These are phyloP conservation scores for Cantharis lateralis DNA, from an alignment of 2,888 invertebrate species.

Conservation along the genomic window DNA sequence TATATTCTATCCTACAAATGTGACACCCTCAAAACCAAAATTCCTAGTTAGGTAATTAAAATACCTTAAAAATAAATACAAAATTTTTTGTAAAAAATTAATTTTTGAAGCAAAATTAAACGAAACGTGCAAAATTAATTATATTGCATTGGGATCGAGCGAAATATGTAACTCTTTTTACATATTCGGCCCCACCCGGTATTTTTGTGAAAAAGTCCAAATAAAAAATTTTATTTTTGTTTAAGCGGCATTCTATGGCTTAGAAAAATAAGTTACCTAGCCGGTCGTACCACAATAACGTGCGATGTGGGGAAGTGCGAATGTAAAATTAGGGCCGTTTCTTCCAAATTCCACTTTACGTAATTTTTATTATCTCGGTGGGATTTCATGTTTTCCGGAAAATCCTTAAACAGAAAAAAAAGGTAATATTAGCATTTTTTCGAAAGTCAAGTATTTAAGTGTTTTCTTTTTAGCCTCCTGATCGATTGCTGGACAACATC, in stretches of 20 bases:
- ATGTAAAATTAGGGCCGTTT: constrained; percentile 70
- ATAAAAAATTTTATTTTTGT: neutral
- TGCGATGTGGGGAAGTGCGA: constrained; percentile 73
- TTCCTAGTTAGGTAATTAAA: constrained; percentile 6
- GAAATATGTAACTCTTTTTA: neutral
- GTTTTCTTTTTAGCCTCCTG: no score
- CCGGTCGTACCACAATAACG: constrained; percentile 73
- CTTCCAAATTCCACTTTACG: constrained; percentile 80
- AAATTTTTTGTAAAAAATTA: neutral
- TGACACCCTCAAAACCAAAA: neutral
- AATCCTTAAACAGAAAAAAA: constrained; percentile 66
- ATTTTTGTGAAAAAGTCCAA: neutral
- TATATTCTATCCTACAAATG: constrained; percentile 72
- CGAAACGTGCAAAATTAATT: neutral
- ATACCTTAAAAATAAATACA: constrained; percentile 12
- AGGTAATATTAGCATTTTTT: no score
- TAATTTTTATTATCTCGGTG: constrained; percentile 74
- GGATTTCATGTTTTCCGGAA: constrained; percentile 77
- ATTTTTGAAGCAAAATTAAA: neutral
- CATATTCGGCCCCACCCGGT: neutral
- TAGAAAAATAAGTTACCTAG: constrained; percentile 56
- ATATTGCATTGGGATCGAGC: neutral
- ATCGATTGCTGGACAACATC: no score
- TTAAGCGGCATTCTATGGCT: neutral
- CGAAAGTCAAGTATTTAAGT: no score